Evolutionary conservation across 2,888 invertebrate genomes (phyloP), one percentile per base, ranked within the genome.

Genomic region (Leptopilina drosophilae): DNA sequence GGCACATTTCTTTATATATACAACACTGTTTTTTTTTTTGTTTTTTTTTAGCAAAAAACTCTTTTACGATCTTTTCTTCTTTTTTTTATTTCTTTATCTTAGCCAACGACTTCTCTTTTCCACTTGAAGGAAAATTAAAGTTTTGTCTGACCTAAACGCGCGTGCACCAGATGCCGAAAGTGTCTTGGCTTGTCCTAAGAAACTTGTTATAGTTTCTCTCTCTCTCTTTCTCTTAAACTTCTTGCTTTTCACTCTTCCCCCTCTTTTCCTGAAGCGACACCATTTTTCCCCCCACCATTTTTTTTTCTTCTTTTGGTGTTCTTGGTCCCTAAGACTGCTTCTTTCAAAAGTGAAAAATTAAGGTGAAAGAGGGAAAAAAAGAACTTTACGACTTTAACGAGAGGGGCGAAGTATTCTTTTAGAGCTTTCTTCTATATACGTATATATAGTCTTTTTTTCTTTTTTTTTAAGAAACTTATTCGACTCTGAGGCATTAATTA

Each of bases 301-400:
- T 33, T 33, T 4, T 33, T 14, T 4, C 56, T 73, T 3, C 73
- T 33, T 33, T 33, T 33, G 33, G 33, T 4, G 33, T 33, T 26
- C 53, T 49, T 49, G 49, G 12, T 49, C 49, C 7, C 56, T 73
- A 53, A 40, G 15, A n/a, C 56, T n/a, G 11, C 33, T 53, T 33
- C 56, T 53, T 40, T 56, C 73, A 73, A 73, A 33, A 73, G 56
- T 73, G 73, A 56, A 73, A 73, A 73, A 73, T 73, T 73, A 53
- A 56, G 33, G 73, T 11, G 26, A 73, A 73, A 33, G 33, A 33
- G 33, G 5, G 5, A 33, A 33, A 33, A 33, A 69, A 73, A 69
- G 56, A 73, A 56, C 73, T 73, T 73, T 73, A 69, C 56, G 33
- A 73, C 56, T 56, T 73, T n/a, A 56, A 26, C 56, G 33, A 73